Conservation (phyloP, 2,797 vertebrate genomes). For the Sarcophilus harrisii region DNA sequence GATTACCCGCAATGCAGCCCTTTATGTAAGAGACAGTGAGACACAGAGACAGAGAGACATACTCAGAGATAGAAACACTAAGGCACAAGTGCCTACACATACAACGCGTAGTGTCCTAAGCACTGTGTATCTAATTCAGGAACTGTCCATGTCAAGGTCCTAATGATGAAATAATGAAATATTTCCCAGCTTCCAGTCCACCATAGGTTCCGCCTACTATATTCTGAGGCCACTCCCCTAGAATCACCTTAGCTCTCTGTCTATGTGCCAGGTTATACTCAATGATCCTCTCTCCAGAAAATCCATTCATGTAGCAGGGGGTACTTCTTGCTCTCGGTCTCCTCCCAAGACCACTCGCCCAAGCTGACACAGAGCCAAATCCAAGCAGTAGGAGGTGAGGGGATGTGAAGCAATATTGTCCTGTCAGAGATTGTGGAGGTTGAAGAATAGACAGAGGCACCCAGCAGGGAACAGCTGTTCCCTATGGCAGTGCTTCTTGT, state of each 20-base stretch:
- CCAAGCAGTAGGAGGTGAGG: neutral
- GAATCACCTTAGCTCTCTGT: neutral
- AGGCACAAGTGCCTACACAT: rapidly evolving
- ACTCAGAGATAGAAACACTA: rapidly evolving
- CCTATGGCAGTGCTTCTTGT: neutral
- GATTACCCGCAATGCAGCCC: constrained; percentile 81
- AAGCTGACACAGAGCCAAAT: neutral
- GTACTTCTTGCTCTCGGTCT: neutral
- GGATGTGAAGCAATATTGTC: neutral
- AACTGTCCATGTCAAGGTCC: neutral
- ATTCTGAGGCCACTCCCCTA: neutral
- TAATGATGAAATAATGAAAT: neutral
- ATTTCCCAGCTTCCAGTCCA: neutral
- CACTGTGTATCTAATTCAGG: neutral
- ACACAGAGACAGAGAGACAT: rapidly evolving
- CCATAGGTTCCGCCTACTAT: neutral
- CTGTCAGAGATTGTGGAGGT: neutral
- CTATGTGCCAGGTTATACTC: neutral
- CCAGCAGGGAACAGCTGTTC: neutral
- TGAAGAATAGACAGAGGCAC: neutral
- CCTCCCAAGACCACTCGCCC: neutral
- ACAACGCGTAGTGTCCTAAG: neutral
- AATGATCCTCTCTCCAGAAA: neutral
- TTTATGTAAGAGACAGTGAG: constrained; percentile 74
- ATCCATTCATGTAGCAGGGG: neutral